phyloP scores from a whole-genome alignment of 2,797 vertebrate species.

The Manis crassicaudata region DNA sequence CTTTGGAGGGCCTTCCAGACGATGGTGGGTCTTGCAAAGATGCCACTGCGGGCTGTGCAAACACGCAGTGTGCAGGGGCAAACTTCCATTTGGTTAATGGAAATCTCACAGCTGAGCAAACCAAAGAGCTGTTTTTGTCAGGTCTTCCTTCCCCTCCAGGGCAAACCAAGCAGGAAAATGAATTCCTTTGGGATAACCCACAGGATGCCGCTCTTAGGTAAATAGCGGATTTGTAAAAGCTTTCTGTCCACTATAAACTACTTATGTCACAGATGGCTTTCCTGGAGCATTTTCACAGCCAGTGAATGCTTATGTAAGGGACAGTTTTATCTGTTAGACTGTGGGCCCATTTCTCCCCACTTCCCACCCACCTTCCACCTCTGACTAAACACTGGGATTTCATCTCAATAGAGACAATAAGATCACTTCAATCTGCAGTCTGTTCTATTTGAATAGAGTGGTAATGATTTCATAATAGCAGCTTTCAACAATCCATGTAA shows the following conservation, averaged over 20 bases:
- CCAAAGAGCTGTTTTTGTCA: background rate
- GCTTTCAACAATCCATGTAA: slow-evolving; percentile 54
- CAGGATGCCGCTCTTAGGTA: slow-evolving; percentile 19
- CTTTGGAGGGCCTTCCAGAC: slow-evolving; percentile 76
- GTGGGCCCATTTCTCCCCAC: background rate
- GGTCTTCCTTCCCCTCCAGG: background rate
- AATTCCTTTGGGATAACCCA: slow-evolving; percentile 33
- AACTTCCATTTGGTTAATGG: slow-evolving; percentile 50
- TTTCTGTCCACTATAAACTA: background rate
- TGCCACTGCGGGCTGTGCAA: slow-evolving; percentile 64
- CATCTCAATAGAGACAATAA: slow-evolving; percentile 61
- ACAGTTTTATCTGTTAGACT: slow-evolving; percentile 58
- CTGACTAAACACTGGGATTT: slow-evolving; percentile 15
- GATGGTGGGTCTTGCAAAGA: slow-evolving; percentile 74
- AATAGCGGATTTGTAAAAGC: slow-evolving; percentile 61
- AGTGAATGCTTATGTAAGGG: background rate
- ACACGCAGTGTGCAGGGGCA: background rate
- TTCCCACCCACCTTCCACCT: background rate
- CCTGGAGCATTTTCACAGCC: slow-evolving; percentile 23
- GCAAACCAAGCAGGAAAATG: slow-evolving; percentile 54
- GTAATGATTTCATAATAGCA: slow-evolving; percentile 65
- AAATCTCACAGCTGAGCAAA: slow-evolving; percentile 76
- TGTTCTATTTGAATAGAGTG: slow-evolving; percentile 49
- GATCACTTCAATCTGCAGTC: slow-evolving; percentile 22
- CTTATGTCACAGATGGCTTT: slow-evolving; percentile 26